phyloP scores from a whole-genome alignment of 2,113 vertebrate species.

The Aldabrachelys gigantea region DNA sequence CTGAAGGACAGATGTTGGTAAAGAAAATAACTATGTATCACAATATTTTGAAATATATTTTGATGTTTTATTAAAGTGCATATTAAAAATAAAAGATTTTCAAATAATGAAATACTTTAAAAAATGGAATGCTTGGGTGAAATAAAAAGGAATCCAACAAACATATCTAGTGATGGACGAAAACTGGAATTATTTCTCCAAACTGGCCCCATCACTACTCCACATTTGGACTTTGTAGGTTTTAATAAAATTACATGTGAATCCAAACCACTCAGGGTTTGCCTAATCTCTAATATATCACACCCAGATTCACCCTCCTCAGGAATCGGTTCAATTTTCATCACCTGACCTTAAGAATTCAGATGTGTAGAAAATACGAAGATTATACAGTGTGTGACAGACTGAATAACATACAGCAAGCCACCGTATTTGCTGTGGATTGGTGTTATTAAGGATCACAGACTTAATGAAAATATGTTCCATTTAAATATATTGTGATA shows the following conservation, averaged over 20 bases:
- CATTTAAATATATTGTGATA: not conserved
- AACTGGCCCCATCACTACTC: not conserved
- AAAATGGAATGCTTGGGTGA: not conserved
- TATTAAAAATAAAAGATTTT: not conserved
- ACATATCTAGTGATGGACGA: not conserved
- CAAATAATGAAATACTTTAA: not conserved
- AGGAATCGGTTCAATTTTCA: not conserved
- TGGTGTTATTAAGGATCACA: slow-evolving; percentile 17
- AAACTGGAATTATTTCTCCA: not conserved
- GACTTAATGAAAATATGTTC: slow-evolving; percentile 6
- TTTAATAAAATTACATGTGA: not conserved
- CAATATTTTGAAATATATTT: not conserved
- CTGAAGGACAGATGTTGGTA: not conserved
- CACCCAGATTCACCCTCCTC: not conserved
- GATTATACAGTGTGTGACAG: not conserved
- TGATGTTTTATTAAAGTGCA: not conserved
- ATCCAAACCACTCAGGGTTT: not conserved
- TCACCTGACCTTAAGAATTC: not conserved
- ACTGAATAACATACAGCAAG: not conserved
- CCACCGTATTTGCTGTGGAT: not conserved
- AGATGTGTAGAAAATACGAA: not conserved
- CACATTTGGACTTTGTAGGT: not conserved
- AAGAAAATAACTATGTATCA: not conserved
- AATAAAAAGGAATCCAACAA: not conserved
- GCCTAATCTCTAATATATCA: accelerated